phyloP scores from a whole-genome alignment of 2,888 invertebrate genomes.

The Antheraea assamensis region DNA sequence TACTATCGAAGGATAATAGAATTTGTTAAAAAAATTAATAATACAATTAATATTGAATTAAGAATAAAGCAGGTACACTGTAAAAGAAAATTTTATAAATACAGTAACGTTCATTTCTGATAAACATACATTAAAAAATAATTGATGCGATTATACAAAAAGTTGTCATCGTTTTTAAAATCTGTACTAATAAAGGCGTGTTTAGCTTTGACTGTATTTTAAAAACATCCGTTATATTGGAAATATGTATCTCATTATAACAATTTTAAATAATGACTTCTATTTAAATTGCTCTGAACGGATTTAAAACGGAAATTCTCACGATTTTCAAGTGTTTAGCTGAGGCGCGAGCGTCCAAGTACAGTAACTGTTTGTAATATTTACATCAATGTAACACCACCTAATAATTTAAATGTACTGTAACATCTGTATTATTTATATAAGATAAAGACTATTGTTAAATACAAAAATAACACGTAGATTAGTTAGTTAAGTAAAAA shows the following conservation, averaged over 20 bases:
- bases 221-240: background rate
- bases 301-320: background rate
- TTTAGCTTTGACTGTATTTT: background rate
- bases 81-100: background rate
- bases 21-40: background rate
- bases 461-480: background rate
- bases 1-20: no score
- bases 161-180: background rate
- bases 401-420: background rate
- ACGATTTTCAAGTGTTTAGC: background rate
- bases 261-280: background rate
- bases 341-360: background rate
- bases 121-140: background rate
- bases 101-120: background rate
- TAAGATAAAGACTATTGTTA: background rate
- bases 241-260: background rate
- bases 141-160: background rate
- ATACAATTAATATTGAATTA: background rate
- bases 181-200: background rate
- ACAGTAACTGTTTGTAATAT: background rate
- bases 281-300: background rate
- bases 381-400: background rate
- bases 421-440: background rate
- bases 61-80: background rate
- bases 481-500: background rate